A percentile compares a stretch with the other conserved stretches of the same genome.
These are phyloP conservation scores for Apamea anceps DNA, from an alignment of 2,888 invertebrate genomes.

Conservation along the genomic window DNA sequence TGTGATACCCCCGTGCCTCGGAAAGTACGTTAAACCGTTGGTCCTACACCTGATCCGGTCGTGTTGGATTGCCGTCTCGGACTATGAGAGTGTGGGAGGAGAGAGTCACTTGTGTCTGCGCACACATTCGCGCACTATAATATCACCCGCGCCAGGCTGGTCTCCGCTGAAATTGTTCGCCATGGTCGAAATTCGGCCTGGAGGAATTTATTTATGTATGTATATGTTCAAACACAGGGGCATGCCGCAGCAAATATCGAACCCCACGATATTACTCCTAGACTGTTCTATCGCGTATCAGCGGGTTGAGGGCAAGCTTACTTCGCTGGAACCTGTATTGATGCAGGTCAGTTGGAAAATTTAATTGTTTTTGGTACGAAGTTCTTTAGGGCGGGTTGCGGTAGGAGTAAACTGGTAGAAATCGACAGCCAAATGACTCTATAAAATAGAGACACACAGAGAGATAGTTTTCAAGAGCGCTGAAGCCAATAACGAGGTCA, in stretches of 20 bases:
- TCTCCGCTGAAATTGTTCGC: no score
- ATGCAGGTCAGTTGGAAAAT: conserved; percentile 92
- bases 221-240: conserved; percentile 72
- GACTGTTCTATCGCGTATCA: conserved; percentile 98
- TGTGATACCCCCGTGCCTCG: no score
- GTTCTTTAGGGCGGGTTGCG: background rate
- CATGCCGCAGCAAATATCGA: conserved; percentile 94
- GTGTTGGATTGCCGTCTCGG: no score
- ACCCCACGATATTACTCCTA: conserved; percentile 96
- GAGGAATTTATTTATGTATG: background rate
- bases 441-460: background rate
- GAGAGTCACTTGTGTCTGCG: no score
- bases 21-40: no score
- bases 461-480: no score
- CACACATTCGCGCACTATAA: no score
- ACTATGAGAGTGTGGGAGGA: no score
- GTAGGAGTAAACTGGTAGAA: background rate
- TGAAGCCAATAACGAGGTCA: background rate
- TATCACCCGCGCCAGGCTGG: no score
- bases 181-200: no score
- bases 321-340: conserved; percentile 98
- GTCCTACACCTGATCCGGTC: no score
- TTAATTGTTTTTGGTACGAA: background rate
- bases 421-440: background rate
- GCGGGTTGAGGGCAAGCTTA: conserved; percentile 97